Evolutionary conservation across 2,113 vertebrate species (phyloP), one percentile per base, ranked within the genome.

Genomic region (Oxyura jamaicensis): DNA sequence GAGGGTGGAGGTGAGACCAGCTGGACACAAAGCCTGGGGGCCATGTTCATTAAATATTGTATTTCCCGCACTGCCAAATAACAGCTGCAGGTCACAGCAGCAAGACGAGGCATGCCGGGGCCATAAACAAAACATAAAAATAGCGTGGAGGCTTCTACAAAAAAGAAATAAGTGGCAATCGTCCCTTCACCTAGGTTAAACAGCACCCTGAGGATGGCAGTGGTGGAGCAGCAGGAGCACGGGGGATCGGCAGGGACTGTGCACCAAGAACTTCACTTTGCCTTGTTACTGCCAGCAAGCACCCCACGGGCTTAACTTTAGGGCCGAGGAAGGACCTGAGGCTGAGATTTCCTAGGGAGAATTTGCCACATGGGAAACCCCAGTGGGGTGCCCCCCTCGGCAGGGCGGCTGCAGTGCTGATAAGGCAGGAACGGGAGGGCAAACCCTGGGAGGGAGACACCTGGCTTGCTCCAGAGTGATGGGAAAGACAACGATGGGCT

Each of bases 291-390:
- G 20, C 11, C 41, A 55, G 11, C n/a, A 28, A 39, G 19, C 5
- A 5, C 62, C 48, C 41, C 36, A 3, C 0, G 10, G 3, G 5
- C 48, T 74, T 19, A 12, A 0, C 13, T 0, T 15, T 25, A 20
- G 42, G 5, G 35, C 6, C 5, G 5, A 42, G 15, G 53, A 28
- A 31, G 28, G 14, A 55, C 12, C 35, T 35, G 33, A 18, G 44
- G 44, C 12, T 10, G 29, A 46, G 82, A 14, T 13, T 29, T 23
- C 8, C 31, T 7, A 1, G 13, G 0, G 0, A 13, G 16, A 46
- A 29, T 58, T 18, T n/a, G 35, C 26, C 13, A 6, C 5, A 0
- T 4, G 31, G 28, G 15, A 56, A 48, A 56, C 15, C 15, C 72
- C 44, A 4, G 19, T 42, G 16, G 15, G 60, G 36, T 63, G 20